phyloP scores from a whole-genome alignment of 2,797 vertebrate genomes.

The Tragopan temminckii region DNA sequence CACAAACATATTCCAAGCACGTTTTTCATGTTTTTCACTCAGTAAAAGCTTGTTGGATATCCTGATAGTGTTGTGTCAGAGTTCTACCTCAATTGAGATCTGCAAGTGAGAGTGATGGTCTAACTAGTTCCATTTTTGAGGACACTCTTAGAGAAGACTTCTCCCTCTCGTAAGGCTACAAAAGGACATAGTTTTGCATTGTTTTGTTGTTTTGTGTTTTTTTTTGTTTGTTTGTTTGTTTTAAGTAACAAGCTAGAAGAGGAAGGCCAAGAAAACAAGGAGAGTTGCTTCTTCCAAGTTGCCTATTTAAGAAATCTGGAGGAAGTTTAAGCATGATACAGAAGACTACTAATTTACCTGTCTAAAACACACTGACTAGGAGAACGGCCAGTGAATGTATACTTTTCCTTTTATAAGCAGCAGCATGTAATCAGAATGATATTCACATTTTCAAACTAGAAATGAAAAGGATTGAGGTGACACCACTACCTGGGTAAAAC shows the following conservation, averaged over 20 bases:
- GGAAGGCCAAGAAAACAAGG: background rate
- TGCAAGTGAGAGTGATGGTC: background rate
- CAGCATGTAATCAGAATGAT: background rate
- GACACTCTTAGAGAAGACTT: background rate
- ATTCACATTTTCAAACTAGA: background rate
- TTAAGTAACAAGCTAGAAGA: background rate
- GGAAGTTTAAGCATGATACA: background rate
- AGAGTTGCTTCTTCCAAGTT: background rate
- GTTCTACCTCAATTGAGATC: background rate
- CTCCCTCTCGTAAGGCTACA: background rate
- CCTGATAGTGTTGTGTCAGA: background rate
- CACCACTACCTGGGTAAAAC: background rate
- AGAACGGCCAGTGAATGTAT: fast-evolving
- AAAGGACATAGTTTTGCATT: background rate
- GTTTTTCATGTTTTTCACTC: background rate
- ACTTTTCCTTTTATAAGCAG: background rate
- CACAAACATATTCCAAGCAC: background rate
- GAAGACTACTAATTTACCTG: background rate
- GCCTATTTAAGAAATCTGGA: background rate
- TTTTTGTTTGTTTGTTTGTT: background rate
- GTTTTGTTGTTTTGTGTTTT: too few relatives aligned
- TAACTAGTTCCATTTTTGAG: background rate
- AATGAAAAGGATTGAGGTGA: background rate
- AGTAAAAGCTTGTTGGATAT: background rate
- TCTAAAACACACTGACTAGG: background rate